Percentiles rank a stretch among this genome's conserved stretches.
These are phyloP conservation scores for Pangasius mekongensis DNA, from an alignment of 2,797 vertebrate species.

Conservation along the genomic window DNA sequence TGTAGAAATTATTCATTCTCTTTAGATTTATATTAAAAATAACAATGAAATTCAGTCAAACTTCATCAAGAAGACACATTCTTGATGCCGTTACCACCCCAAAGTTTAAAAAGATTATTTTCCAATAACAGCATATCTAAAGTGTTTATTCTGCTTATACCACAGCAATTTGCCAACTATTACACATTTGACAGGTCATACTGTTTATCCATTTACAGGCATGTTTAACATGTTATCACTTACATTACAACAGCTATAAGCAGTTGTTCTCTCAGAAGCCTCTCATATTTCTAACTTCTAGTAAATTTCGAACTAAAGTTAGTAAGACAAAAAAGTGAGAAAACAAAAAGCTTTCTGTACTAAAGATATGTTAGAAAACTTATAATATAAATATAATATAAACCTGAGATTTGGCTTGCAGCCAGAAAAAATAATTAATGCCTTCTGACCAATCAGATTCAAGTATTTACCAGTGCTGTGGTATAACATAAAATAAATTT, in stretches of 20 bases:
- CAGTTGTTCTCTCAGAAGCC: not conserved
- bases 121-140: not conserved
- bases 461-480: not conserved
- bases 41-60: not conserved
- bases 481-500: not conserved
- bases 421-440: not conserved
- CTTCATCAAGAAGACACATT: not conserved
- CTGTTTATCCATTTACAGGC: not conserved
- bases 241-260: not conserved
- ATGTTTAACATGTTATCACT: not conserved
- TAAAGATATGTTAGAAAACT: not conserved
- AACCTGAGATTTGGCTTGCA: not conserved
- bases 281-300: not conserved
- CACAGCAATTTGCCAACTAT: not conserved
- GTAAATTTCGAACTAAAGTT: not conserved
- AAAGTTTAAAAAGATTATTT: not conserved
- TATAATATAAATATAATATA: no score
- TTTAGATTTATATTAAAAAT: not conserved
- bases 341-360: not conserved
- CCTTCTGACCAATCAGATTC: not conserved
- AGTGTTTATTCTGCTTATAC: not conserved
- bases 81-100: not conserved
- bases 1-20: not conserved
- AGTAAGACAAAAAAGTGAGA: not conserved
- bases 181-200: not conserved